Base-by-base conservation (phyloP, 2,888 invertebrate genomes). In the Drosophila maculinotata region DNA sequence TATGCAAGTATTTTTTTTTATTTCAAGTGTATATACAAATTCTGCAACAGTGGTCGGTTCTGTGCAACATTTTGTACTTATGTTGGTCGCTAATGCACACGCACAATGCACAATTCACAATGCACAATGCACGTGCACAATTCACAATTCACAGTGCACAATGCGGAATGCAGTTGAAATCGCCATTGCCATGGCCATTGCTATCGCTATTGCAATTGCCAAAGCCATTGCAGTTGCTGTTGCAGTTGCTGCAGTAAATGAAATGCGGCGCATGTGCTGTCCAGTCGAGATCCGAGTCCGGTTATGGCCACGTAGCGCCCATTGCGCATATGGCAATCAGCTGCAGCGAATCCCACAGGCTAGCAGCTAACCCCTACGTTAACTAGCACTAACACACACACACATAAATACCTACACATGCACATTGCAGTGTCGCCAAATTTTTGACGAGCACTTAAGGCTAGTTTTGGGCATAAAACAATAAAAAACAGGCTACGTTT, bases 281-380 rank as follows among this genome's bases (percentile, higher is more conserved):
- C 38, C 48, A 35, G 38, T 42, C 36, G 48, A 36, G 35, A 39
- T 68, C 45, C 69, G 59, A 54, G 42, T 68, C 45, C 69, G 59
- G 57, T 70, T 81, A 82, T 82, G 76, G 70, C 77, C 86, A 82
- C 86, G 86, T 74, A 71, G 64, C 42, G 63, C 23, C 58, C 72
- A 64, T 72, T 69, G 58, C 66, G 63, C 75, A 67, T 81, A 80
- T 71, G 75, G 69, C 86, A 82, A 85, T 79, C 83, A 87, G 51
- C 39, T 47, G 38, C 30, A 36, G 20, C 39, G 12, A 36, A 23
- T 36, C 28, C 17, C 28, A 42, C 10, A 12, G 44, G 3, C 17
- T 9, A 39, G 9, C 25, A 47, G 38, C 48, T 20, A 45, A 45
- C 47, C 53, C 12, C 59, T 49, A 72, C 64, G 79, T 73, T 80